These are phyloP conservation scores for Epinephelus lanceolatus DNA, from an alignment of 2,113 vertebrate genomes.

Conservation along the genomic window DNA sequence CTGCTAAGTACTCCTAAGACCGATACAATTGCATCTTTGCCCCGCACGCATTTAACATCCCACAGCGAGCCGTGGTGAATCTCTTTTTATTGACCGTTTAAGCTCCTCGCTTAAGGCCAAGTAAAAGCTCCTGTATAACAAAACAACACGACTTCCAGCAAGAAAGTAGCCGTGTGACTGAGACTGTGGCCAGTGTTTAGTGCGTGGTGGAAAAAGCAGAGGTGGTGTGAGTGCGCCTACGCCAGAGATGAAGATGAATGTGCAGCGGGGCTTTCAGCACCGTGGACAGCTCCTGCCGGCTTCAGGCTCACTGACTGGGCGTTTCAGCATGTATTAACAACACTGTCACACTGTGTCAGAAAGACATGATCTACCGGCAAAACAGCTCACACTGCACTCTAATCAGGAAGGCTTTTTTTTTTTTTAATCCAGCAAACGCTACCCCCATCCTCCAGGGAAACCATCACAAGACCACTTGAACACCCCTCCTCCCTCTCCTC, in stretches of 20 bases:
- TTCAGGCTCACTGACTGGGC: not conserved
- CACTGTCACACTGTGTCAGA: not conserved
- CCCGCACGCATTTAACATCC: conserved; percentile 31
- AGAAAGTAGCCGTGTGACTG: not conserved
- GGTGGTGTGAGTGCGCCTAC: not conserved
- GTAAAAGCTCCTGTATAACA: not conserved
- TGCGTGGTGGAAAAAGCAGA: not conserved
- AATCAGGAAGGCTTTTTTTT: not conserved
- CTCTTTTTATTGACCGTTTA: conserved; percentile 50
- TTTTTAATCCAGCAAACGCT: conserved; percentile 8
- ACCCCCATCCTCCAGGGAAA: conserved; percentile 16
- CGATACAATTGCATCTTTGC: conserved; percentile 21
- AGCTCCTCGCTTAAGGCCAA: conserved; percentile 19
- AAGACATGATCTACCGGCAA: not conserved
- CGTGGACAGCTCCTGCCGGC: conserved; percentile 52
- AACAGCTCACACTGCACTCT: conserved; percentile 3
- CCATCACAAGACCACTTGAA: conserved; percentile 64
- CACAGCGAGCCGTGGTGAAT: not conserved
- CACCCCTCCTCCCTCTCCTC: conserved; percentile 15
- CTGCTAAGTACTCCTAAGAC: conserved; percentile 42
- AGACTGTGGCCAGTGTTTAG: not conserved
- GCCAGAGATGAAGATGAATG: conserved; percentile 13
- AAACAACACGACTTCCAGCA: not conserved
- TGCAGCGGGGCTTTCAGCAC: conserved; percentile 51
- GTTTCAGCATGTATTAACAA: not conserved